Conservation (phyloP, 1,140 invertebrate species). For the Diprion similis region DNA sequence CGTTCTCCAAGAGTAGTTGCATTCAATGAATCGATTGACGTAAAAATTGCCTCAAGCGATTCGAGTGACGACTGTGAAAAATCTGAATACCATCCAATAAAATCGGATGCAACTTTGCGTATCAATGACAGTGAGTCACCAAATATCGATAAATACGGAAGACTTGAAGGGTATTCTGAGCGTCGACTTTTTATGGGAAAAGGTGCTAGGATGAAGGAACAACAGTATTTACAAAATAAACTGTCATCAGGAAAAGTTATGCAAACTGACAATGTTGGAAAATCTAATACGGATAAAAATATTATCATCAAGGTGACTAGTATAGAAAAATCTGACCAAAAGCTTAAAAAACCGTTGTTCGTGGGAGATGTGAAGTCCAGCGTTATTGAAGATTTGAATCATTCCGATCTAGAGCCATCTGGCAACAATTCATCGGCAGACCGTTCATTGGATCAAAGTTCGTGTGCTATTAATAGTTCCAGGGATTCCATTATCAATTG, state of each 20-base stretch:
- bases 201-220: constrained; percentile 30
- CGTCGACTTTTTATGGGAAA: constrained; percentile 30
- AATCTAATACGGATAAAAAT: too few relatives aligned
- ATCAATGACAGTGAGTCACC: constrained; percentile 22
- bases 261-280: neutral
- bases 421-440: too few relatives aligned
- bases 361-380: too few relatives aligned
- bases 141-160: constrained; percentile 31
- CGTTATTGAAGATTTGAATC: too few relatives aligned
- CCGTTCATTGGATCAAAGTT: too few relatives aligned
- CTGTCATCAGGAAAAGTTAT: neutral
- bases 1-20: neutral
- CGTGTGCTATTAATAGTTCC: too few relatives aligned
- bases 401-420: too few relatives aligned
- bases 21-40: neutral
- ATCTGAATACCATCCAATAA: constrained; percentile 9
- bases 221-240: constrained; percentile 32
- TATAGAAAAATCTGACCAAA: too few relatives aligned
- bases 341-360: too few relatives aligned
- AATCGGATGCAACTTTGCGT: constrained; percentile 19
- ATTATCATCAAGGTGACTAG: too few relatives aligned
- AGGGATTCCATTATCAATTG: too few relatives aligned
- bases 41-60: neutral
- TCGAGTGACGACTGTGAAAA: neutral
- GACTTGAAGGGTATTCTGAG: constrained; percentile 26